These are phyloP conservation scores for Eupithecia tripunctaria DNA, from an alignment of 2,888 invertebrate genomes.

Conservation along the genomic window DNA sequence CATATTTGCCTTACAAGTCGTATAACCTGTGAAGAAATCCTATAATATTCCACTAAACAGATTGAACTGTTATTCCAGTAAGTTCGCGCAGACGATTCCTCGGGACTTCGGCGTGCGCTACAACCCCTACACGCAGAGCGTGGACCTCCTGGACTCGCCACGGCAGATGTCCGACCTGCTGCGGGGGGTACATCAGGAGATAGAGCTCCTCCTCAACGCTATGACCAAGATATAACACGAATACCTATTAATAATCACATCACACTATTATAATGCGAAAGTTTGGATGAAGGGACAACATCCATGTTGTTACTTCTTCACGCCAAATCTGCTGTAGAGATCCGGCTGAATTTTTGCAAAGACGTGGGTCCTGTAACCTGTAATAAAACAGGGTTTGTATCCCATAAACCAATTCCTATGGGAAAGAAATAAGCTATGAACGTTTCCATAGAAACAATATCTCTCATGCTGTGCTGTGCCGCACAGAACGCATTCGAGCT, in stretches of 20 bases:
- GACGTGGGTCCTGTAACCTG: background rate
- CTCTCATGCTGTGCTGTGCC: too few species aligned
- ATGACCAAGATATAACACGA: constrained; percentile 85
- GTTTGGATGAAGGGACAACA: background rate
- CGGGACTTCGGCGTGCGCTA: constrained; percentile 96
- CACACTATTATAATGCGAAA: background rate
- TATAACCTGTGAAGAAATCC: background rate
- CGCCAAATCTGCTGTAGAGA: background rate
- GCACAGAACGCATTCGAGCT: too few species aligned
- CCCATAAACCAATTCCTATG: background rate
- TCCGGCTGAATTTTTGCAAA: background rate
- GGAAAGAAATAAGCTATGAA: background rate
- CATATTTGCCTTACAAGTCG: background rate
- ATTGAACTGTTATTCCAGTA: constrained; percentile 83
- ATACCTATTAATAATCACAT: background rate
- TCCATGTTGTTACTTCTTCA: background rate
- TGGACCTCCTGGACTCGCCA: constrained; percentile 97
- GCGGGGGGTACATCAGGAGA: constrained; percentile 90
- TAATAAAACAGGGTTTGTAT: background rate
- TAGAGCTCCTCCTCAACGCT: constrained; percentile 90
- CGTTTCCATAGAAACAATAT: background rate
- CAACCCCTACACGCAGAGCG: constrained; percentile 97
- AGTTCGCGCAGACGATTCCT: constrained; percentile 96
- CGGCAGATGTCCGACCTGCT: constrained; percentile 94
- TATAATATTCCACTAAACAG: background rate